Evolutionary conservation across 1,140 invertebrate genomes (phyloP).

Genomic region (Probaryconus sp.): DNA sequence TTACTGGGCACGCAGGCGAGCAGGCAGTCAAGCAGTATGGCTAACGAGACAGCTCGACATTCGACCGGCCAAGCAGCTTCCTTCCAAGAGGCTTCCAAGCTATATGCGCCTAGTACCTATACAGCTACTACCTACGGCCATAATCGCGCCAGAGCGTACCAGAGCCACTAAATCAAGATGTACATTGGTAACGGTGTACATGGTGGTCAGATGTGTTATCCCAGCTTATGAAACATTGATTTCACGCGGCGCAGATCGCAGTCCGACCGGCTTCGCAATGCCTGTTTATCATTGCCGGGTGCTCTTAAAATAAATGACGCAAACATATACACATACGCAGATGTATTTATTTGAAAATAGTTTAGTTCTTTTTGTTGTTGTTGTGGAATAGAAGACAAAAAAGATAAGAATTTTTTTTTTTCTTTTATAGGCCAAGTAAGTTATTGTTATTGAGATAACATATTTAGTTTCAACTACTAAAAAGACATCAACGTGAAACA

Average conservation of each 20-base stretch:
- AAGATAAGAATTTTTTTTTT: no score
- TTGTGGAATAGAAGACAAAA: no score
- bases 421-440: neutral
- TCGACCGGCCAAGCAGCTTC: conserved; percentile 69
- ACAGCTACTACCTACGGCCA: conserved; percentile 64
- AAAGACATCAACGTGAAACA: conserved; percentile 20
- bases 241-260: conserved; percentile 72
- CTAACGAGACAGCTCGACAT: conserved; percentile 76
- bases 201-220: conserved; percentile 73
- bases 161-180: conserved; percentile 78
- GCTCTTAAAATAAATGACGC: conserved; percentile 58
- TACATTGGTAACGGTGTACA: conserved; percentile 78
- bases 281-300: conserved; percentile 70
- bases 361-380: no score
- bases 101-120: no score
- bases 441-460: conserved; percentile 21
- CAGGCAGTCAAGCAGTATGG: conserved; percentile 59
- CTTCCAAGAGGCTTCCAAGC: conserved; percentile 67
- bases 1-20: no score
- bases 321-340: conserved; percentile 13
- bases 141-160: conserved; percentile 62
- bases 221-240: conserved; percentile 79
- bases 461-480: conserved; percentile 11
- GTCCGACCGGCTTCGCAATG: conserved; percentile 61
- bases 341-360: no score